Evolutionary conservation across 2,888 invertebrate species (phyloP), one percentile per base, ranked within the genome.

Genomic region (Merodon equestris): DNA sequence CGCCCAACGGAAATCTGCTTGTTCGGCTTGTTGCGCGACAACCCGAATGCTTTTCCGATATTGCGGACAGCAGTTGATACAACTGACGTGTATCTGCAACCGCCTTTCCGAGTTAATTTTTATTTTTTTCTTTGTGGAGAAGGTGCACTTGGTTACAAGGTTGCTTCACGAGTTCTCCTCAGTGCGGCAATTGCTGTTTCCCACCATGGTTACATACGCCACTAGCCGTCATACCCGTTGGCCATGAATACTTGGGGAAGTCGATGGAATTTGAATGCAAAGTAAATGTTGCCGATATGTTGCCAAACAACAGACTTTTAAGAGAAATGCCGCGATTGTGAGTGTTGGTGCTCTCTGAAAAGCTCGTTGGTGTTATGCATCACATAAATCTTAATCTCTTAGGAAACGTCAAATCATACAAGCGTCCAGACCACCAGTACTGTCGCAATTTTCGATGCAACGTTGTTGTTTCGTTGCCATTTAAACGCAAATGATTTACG

Each of bases 401-500:
- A 72, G 72, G 9, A 72, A 68, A 61, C 27, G 19, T n/a, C 7
- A 4, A 27, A 27, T 27, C 27, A 27, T 27, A 27, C 27, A 27
- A 27, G 27, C 27, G 7, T 4, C 7, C 12, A 45, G 38, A 27
- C 27, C 27, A 36, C 40, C 17, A 18, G 44, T 48, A 19, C 56
- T 73, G 63, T 60, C 68, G 77, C 58, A 73, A 73, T 54, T 72
- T 57, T 54, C 70, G 50, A 50, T 51, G 54, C 68, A 67, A 72
- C 44, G 60, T 50, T 38, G 53, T 44, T 54, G n/a, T 36, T 54
- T 27, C 36, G 50, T 47, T 60, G 38, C 57, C 40, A 61, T 72
- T 64, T 44, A 45, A 54, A 54, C 12, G 36, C 64, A 60, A 71
- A 47, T 27, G 14, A 53, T 68, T 79, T 74, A 74, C 68, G 68